Conservation (phyloP, 2,797 vertebrate genomes). For the Crotalus adamanteus region DNA sequence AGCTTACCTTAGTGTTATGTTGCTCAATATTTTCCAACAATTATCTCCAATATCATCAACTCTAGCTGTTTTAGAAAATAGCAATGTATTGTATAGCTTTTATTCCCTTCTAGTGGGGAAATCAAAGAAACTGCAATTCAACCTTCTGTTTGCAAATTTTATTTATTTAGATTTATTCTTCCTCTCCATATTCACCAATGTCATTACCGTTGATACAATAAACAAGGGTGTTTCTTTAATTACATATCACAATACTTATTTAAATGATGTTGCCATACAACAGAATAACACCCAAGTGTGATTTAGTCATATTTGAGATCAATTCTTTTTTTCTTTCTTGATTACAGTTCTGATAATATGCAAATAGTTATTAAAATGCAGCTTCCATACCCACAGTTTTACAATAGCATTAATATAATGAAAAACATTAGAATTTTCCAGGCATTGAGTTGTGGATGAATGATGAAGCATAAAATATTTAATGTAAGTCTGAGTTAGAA, state of each 20-base stretch:
- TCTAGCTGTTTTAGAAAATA: background rate
- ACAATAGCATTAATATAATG: slow-evolving; percentile 55
- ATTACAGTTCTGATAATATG: slow-evolving; percentile 33
- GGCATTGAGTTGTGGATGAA: slow-evolving; percentile 40
- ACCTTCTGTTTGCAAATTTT: background rate
- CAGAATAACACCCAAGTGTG: slow-evolving; percentile 34
- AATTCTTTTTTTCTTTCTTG: slow-evolving; percentile 46
- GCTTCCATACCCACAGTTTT: slow-evolving; percentile 46
- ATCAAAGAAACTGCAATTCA: background rate
- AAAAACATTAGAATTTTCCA: slow-evolving; percentile 43
- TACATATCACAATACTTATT: slow-evolving; percentile 36
- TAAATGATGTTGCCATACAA: slow-evolving; percentile 43
- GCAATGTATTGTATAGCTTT: background rate
- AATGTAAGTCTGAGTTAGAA: slow-evolving; percentile 45
- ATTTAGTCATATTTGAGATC: slow-evolving; percentile 44
- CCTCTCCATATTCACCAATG: background rate
- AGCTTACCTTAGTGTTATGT: background rate
- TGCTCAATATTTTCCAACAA: background rate
- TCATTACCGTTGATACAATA: background rate
- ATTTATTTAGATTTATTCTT: background rate
- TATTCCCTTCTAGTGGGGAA: background rate
- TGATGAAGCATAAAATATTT: slow-evolving; percentile 50
- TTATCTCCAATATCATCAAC: background rate
- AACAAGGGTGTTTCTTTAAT: slow-evolving; percentile 36
- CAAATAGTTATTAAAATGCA: slow-evolving; percentile 41